Percentiles rank a stretch among this genome's conserved stretches.
phyloP scores from a whole-genome alignment of 1,140 invertebrate genomes.

The Drosophila subpulchrella region DNA sequence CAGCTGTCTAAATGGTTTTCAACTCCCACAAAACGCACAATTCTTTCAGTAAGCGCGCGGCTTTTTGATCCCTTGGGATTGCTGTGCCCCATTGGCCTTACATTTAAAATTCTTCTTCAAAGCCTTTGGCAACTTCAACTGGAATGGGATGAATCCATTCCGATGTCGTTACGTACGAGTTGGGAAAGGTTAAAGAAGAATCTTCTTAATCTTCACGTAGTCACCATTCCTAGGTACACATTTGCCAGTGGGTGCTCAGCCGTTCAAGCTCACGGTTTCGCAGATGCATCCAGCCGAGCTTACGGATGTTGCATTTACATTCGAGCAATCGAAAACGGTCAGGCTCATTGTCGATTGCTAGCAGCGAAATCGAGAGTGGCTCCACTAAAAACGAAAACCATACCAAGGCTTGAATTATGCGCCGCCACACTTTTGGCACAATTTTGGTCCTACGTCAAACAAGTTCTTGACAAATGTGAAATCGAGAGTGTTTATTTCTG shows the following conservation, averaged over 20 bases:
- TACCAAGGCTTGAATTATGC: background rate
- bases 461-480: background rate
- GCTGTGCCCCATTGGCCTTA: background rate
- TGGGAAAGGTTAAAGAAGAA: background rate
- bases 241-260: background rate
- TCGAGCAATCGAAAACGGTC: background rate
- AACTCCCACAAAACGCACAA: too few species aligned
- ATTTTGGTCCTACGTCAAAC: background rate
- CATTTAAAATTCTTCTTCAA: background rate
- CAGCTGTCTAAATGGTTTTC: too few species aligned
- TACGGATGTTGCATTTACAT: background rate
- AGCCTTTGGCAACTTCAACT: background rate
- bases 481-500: background rate
- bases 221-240: background rate
- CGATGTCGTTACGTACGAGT: background rate
- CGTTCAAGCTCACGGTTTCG: background rate
- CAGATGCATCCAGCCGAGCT: background rate
- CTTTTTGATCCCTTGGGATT: too few species aligned
- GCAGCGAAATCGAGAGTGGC: slow-evolving; percentile 1
- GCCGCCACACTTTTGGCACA: background rate
- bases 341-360: background rate
- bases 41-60: too few species aligned
- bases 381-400: background rate
- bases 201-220: background rate
- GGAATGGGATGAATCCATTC: background rate